Evolutionary conservation across 1,140 invertebrate species (phyloP).

Genomic region (Lepidurus arcticus): DNA sequence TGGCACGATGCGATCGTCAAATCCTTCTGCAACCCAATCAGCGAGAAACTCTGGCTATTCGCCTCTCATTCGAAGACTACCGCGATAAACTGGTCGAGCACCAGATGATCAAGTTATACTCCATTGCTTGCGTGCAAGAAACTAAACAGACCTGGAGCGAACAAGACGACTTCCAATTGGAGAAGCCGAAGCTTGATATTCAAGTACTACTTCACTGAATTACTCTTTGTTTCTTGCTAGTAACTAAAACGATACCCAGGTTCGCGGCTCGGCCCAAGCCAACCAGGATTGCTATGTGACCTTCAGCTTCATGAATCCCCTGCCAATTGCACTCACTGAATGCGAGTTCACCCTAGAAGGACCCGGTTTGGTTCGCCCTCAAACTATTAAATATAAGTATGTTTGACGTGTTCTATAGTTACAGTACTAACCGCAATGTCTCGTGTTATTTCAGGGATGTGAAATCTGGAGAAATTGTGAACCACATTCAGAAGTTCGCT

Average conservation of each 20-base stretch:
- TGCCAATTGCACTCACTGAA: conserved; percentile 54
- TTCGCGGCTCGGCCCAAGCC: conserved; percentile 1
- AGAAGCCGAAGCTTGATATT: conserved; percentile 61
- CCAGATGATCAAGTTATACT: conserved; percentile 65
- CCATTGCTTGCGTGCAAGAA: conserved; percentile 62
- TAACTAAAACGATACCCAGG: neutral
- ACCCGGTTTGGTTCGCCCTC: conserved; percentile 56
- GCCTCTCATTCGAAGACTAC: conserved; percentile 58
- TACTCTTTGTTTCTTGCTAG: neutral
- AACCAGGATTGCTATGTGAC: conserved; percentile 43
- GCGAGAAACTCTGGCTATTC: conserved; percentile 54
- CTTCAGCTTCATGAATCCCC: conserved; percentile 63
- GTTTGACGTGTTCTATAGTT: neutral
- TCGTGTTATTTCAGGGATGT: conserved; percentile 37
- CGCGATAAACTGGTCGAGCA: conserved; percentile 66
- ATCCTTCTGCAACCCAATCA: conserved; percentile 6
- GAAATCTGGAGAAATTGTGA: conserved; percentile 38
- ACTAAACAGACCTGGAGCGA: conserved; percentile 68
- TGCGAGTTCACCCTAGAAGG: conserved; percentile 63
- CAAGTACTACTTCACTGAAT: neutral
- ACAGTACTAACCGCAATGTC: neutral
- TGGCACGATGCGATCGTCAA: conserved; percentile 35
- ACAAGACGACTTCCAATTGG: conserved; percentile 66
- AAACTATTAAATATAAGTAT: conserved; percentile 50
- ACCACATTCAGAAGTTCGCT: conserved; percentile 38